Evolutionary conservation across 2,113 vertebrate species (phyloP).

Genomic region (Sarotherodon lohbergeri): DNA sequence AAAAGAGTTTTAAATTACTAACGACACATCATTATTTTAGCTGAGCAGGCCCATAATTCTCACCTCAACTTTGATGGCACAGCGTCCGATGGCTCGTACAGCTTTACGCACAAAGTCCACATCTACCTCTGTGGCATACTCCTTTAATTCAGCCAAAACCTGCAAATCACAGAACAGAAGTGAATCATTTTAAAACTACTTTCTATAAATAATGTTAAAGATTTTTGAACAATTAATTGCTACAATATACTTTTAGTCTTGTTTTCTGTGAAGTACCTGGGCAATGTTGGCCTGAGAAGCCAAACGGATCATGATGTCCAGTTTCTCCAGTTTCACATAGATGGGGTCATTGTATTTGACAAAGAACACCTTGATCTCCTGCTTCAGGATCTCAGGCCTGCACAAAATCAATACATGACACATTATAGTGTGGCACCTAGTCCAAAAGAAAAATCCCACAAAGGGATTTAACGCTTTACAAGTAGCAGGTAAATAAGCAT

Average conservation of each 20-base stretch:
- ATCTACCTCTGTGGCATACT: constrained; percentile 97
- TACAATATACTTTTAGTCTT: not conserved
- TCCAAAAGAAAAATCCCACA: not conserved
- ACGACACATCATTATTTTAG: not conserved
- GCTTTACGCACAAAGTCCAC: constrained; percentile 98
- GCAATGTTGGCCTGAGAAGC: constrained; percentile 98
- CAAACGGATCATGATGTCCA: constrained; percentile 99
- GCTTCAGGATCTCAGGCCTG: constrained; percentile 98
- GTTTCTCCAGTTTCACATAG: constrained; percentile 97
- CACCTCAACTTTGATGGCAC: constrained; percentile 97
- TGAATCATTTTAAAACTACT: not conserved
- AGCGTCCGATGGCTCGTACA: constrained; percentile 94
- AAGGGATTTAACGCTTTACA: not conserved
- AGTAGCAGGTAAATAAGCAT: not conserved
- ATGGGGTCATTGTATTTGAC: constrained; percentile 99
- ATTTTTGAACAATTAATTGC: not conserved
- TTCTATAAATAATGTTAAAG: not conserved
- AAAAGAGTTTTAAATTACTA: not conserved
- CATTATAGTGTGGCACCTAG: not conserved
- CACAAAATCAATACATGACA: not conserved
- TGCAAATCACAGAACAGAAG: constrained; percentile 34
- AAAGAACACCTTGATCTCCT: constrained; percentile 99
- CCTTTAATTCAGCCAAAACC: constrained; percentile 97
- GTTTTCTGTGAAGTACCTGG: constrained; percentile 75
- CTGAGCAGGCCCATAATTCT: not conserved